These are phyloP conservation scores for Tachina lurida DNA, from an alignment of 2,888 invertebrate species.

Conservation along the genomic window DNA sequence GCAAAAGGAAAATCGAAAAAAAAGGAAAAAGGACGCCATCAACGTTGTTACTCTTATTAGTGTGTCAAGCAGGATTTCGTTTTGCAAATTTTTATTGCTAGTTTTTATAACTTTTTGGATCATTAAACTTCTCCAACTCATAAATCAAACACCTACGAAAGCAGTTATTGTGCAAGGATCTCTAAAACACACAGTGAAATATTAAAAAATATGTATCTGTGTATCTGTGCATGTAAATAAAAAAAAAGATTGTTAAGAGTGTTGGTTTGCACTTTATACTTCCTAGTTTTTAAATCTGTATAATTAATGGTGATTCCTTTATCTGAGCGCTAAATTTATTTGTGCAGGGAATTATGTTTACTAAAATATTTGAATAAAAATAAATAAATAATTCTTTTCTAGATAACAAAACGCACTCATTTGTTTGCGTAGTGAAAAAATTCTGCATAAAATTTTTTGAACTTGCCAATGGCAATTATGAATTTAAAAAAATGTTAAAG, in stretches of 20 bases:
- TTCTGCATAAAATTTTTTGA: no score
- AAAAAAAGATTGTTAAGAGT: neutral
- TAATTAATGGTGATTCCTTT: no score
- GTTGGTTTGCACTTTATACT: neutral
- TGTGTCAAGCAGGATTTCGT: neutral
- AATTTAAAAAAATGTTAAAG: no score
- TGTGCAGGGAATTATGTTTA: no score
- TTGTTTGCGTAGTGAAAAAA: no score
- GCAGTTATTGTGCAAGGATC: neutral
- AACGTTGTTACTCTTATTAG: slow-evolving; percentile 24
- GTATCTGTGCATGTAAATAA: neutral
- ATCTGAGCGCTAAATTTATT: no score
- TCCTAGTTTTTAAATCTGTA: neutral
- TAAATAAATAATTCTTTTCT: no score
- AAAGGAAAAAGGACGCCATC: slow-evolving; percentile 3
- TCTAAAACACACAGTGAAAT: neutral
- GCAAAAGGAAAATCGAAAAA: neutral
- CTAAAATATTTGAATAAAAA: no score
- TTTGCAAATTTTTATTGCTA: slow-evolving; percentile 30
- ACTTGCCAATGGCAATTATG: no score
- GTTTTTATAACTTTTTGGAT: slow-evolving; percentile 59
- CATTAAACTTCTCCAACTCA: slow-evolving; percentile 52
- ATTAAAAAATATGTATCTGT: no score
- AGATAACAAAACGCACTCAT: no score
- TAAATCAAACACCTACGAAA: slow-evolving; percentile 55